These are phyloP conservation scores for Eupithecia abbreviata DNA, from an alignment of 2,888 invertebrate genomes.

Conservation along the genomic window DNA sequence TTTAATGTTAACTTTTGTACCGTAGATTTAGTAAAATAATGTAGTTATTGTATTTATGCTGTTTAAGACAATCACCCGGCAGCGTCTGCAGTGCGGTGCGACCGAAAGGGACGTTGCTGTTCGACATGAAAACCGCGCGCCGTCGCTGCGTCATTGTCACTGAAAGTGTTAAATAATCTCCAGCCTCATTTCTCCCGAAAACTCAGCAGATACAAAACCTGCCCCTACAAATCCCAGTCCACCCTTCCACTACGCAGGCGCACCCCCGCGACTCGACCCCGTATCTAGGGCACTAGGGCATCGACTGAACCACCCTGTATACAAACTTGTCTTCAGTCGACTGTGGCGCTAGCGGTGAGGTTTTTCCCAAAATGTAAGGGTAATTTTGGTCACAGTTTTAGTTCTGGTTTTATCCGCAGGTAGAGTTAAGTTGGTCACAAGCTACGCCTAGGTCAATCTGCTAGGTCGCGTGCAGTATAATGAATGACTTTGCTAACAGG, in stretches of 20 bases:
- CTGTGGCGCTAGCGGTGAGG: not conserved
- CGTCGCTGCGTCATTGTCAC: not conserved
- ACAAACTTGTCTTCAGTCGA: not conserved
- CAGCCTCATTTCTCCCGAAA: constrained; percentile 30
- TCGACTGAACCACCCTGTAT: constrained; percentile 60
- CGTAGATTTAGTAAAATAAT: too few relatives aligned
- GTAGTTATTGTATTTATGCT: not conserved
- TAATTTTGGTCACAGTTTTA: not conserved
- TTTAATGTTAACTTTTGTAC: too few relatives aligned
- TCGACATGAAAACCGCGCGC: not conserved
- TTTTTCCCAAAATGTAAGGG: not conserved
- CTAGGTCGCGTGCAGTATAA: constrained; percentile 28
- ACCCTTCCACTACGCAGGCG: constrained; percentile 30
- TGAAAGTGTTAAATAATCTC: not conserved
- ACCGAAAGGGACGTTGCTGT: not conserved
- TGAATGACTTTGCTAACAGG: constrained; percentile 24
- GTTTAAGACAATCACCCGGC: not conserved
- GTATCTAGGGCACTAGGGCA: constrained; percentile 76
- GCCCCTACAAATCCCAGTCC: not conserved
- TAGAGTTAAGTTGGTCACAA: not conserved
- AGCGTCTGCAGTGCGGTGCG: not conserved
- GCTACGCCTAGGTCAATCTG: constrained; percentile 62
- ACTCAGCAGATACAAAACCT: constrained; percentile 15
- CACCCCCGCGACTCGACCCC: constrained; percentile 26
- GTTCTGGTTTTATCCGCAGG: not conserved